phyloP scores from a whole-genome alignment of 2,888 invertebrate species.

The Iselma pallidipennis region DNA sequence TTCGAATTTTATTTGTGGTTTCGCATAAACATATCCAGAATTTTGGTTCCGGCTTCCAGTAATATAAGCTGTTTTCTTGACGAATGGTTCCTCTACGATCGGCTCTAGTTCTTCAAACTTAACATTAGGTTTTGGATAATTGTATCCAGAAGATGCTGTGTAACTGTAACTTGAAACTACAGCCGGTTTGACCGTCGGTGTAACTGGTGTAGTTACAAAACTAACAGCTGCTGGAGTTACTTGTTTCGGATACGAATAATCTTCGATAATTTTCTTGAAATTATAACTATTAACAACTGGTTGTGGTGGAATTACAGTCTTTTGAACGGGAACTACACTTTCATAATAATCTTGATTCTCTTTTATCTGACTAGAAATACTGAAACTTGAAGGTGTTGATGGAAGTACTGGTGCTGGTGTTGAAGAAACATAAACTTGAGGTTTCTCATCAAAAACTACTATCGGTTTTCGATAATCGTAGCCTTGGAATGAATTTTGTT shows the following conservation, averaged over 20 bases:
- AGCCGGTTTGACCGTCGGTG: constrained; percentile 35
- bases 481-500: constrained; percentile 36
- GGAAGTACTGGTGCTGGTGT: constrained; percentile 5
- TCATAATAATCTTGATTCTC: not conserved
- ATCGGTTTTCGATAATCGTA: constrained; percentile 48
- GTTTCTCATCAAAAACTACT: constrained; percentile 52
- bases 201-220: not conserved
- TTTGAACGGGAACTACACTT: not conserved
- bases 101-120: constrained; percentile 51
- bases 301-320: not conserved
- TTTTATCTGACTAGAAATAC: not conserved
- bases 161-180: constrained; percentile 34
- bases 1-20: constrained; percentile 37
- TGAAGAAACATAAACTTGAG: constrained; percentile 33
- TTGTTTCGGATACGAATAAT: constrained; percentile 48
- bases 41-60: constrained; percentile 35
- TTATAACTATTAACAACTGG: constrained; percentile 13
- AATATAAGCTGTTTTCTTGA: constrained; percentile 48
- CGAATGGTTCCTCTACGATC: constrained; percentile 46
- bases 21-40: constrained; percentile 31
- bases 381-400: constrained; percentile 8
- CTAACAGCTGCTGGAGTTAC: constrained; percentile 24
- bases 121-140: constrained; percentile 38
- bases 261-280: constrained; percentile 36
- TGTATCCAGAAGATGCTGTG: constrained; percentile 30